Evolutionary conservation across 2,113 vertebrate species (phyloP).

Genomic region (Nicator chloris): DNA sequence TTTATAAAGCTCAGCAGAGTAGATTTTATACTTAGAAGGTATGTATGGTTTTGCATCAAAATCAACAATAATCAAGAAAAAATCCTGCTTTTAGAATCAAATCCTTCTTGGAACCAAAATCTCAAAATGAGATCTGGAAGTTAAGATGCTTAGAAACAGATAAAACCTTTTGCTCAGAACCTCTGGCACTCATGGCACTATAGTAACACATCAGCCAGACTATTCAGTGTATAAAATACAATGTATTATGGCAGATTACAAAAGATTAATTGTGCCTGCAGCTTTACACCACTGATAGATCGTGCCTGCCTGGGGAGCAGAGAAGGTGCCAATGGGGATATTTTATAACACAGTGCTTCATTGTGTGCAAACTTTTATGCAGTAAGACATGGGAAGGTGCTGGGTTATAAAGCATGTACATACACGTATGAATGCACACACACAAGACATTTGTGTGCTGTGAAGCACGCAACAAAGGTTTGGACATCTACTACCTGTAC

Average conservation of each 20-base stretch:
- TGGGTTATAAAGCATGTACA: background rate
- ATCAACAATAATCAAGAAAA: background rate
- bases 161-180: background rate
- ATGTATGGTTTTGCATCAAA: background rate
- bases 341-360: background rate
- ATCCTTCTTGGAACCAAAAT: background rate
- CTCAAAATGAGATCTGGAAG: background rate
- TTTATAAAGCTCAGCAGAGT: background rate
- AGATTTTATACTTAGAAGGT: background rate
- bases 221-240: background rate
- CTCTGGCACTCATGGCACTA: background rate
- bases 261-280: background rate
- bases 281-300: background rate
- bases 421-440: background rate
- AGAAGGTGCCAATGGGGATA: background rate
- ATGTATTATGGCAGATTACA: background rate
- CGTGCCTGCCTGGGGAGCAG: background rate
- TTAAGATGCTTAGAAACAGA: background rate
- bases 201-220: background rate
- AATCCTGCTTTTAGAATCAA: background rate
- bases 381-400: background rate
- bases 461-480: background rate
- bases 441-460: background rate
- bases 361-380: background rate
- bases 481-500: background rate